Base-by-base conservation (phyloP, 2,888 invertebrate genomes). In the Dicranocentrus wangi region DNA sequence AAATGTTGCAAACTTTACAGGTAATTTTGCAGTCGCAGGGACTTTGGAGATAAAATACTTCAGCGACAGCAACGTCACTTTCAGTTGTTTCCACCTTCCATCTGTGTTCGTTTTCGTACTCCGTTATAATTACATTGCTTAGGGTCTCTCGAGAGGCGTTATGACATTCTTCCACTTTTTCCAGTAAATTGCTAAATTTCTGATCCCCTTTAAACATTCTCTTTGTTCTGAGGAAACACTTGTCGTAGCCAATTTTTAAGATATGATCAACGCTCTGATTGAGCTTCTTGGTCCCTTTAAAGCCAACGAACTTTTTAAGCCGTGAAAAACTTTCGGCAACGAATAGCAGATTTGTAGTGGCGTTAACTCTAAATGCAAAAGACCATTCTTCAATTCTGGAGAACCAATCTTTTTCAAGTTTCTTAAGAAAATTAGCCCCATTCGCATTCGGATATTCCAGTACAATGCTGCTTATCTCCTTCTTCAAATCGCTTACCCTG, bases 171-270 rank as follows among this genome's bases (percentile, higher is more conserved):
- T 76, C 69, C 1, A 86, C 68, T 55, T 83, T 76, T 19, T 82
- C 85, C n/a, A 83, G 23, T 8, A 80, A 17, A 21, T 66, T 65
- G 23, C 76, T 71, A 15, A 83, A 55, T 60, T 85, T 86, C 43
- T 85, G 84, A 63, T 86, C 86, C 1, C 86, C 86, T 68, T 86
- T 86, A 63, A 82, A 85, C 66, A 86, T 53, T 23, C 85, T 42
- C 43, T 86, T 86, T 3, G 81, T 76, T 23, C 85, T 32, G 10
- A 84, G 80, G 51, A 86, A 86, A 25, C 86, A 86, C 68, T 84
- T 85, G 68, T 86, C 86, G 32, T 86, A 86, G 13, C 86, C 85
- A 7, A 85, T 85, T 71, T 86, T 86, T 2, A 86, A 75, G 32
- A 86, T 85, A n/a, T 85, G 82, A 21, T 85, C 83, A 28, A 86